Evolutionary conservation across 2,888 invertebrate species (phyloP), one percentile per base, ranked within the genome.

Genomic region (Tubiluchus corallicola): DNA sequence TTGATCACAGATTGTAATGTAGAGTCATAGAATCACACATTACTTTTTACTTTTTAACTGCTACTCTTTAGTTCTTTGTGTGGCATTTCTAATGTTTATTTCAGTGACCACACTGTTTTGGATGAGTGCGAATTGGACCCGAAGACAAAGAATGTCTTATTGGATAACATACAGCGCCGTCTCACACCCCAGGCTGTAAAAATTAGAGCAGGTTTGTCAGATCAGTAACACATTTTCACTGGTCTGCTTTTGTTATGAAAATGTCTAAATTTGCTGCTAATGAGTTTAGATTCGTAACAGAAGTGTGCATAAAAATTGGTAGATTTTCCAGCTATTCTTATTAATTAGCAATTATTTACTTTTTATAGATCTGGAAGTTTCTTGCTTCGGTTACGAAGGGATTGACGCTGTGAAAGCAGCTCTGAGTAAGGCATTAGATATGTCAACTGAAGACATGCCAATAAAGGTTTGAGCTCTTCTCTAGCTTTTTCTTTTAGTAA

Each of bases 101-200:
- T 18, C 67, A 90, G 90, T 52, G 92, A 96, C 64, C 90, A 94
- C 2, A 79, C 81, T 48, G 82, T 96, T 41, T 72, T 98, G 51
- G 84, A 90, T 51, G 96, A 98, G 65, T 96, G 94, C 66, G 84
- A 84, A 47, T 72, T 99, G 20, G 88, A 92, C 59, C 83, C 84
- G 17, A 71, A 79, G 49, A 90, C 90, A 4, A 88, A 87, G 64
- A 82, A 84, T 59, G 83, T 90, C 17, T 71, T 98, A 39, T 67
- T 96, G 45, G 81, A 79, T 53, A 94, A 98, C 63, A 98, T 98
- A 53, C 84, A 85, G 64, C 74, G 92, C 52, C 87, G 94, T 64
- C 70, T 98, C 45, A 94, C 94, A 17, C 92, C 94, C 3, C 96
- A 98, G 64, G 82, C 85, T n/a, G 84, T 88, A 1, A 90, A 90